Percentiles rank a stretch among this genome's conserved stretches.
phyloP scores from a whole-genome alignment of 2,888 invertebrate species.

The Blastobasis adustella region DNA sequence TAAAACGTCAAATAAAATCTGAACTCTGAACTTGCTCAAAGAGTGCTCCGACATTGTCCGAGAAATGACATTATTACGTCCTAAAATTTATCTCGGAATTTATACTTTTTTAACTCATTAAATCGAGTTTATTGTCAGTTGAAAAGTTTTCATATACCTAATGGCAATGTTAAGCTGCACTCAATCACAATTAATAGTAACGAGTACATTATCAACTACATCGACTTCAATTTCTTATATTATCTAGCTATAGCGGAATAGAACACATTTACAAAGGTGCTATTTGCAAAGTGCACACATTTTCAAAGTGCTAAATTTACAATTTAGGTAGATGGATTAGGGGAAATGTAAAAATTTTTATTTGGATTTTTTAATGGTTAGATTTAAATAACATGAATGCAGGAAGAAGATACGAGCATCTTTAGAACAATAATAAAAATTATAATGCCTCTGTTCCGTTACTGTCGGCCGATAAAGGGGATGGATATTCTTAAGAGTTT shows the following conservation, averaged over 20 bases:
- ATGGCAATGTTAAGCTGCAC: too few species aligned
- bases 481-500: constrained; percentile 55
- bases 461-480: constrained; percentile 41
- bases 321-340: too few species aligned
- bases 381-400: constrained; percentile 41
- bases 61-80: constrained; percentile 4
- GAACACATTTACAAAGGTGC: too few species aligned
- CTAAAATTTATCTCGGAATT: constrained; percentile 7
- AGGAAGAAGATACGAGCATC: constrained; percentile 31
- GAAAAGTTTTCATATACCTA: constrained; percentile 22
- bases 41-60: constrained; percentile 7
- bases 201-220: too few species aligned
- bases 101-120: constrained; percentile 26
- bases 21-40: constrained; percentile 12
- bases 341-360: too few species aligned
- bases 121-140: constrained; percentile 43
- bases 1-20: constrained; percentile 28
- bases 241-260: too few species aligned
- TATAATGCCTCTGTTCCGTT: constrained; percentile 40
- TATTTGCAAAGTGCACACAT: too few species aligned
- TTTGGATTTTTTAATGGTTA: too few species aligned
- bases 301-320: too few species aligned
- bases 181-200: too few species aligned
- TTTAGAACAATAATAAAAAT: constrained; percentile 61
- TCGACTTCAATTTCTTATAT: too few species aligned